Conservation (phyloP, 2,888 invertebrate genomes). For the Macrophya annulata region DNA sequence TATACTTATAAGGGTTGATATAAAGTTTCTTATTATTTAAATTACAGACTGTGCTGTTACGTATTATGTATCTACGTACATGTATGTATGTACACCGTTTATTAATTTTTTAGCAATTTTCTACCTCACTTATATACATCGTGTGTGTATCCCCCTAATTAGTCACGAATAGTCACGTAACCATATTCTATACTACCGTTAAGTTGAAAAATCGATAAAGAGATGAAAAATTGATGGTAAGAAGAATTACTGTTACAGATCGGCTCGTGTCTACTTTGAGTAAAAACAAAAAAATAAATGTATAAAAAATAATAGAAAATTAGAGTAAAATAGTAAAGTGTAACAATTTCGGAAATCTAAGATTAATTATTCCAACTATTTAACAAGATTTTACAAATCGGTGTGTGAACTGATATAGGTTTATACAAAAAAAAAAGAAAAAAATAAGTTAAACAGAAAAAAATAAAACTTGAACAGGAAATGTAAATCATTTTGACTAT, state of each 20-base stretch:
- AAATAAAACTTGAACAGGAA: not conserved
- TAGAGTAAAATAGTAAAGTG: too few species aligned
- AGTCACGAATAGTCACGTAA: not conserved
- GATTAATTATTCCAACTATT: not conserved
- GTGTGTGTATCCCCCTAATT: not conserved
- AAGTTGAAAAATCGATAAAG: constrained; percentile 1
- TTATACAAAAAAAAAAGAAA: not conserved
- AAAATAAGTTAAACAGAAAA: too few species aligned
- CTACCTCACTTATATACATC: not conserved
- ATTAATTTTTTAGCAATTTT: constrained; percentile 26
- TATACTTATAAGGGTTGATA: not conserved
- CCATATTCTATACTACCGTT: not conserved
- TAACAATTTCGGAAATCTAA: not conserved
- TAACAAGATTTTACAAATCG: not conserved
- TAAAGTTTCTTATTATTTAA: not conserved
- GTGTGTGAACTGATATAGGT: not conserved
- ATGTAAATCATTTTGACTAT: not conserved
- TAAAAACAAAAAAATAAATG: not conserved
- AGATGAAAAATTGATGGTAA: not conserved
- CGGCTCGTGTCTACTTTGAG: not conserved
- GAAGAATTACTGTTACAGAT: too few species aligned
- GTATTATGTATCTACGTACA: not conserved
- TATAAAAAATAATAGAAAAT: not conserved
- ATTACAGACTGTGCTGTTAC: not conserved
- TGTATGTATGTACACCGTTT: not conserved